phyloP scores from a whole-genome alignment of 35 echinoderm and acorn worm species.

The Heliocidaris tuberculata region DNA sequence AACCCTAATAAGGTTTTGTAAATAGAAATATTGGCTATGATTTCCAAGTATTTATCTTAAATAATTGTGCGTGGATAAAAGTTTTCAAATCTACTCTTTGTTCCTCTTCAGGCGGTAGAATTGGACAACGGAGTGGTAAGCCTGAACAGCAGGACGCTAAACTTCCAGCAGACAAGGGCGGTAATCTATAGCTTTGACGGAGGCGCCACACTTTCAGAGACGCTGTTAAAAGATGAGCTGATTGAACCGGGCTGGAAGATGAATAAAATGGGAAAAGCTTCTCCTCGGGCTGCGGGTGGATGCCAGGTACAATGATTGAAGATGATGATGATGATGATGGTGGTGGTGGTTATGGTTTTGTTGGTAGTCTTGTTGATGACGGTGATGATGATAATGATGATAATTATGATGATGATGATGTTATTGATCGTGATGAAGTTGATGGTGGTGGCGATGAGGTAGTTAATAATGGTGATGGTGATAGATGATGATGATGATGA shows the following conservation, averaged over 20 bases:
- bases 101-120: slow-evolving; percentile 70
- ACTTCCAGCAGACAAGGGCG: slow-evolving; percentile 66
- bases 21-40: too few relatives aligned
- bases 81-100: not conserved
- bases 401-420: too few relatives aligned
- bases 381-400: not conserved
- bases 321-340: not conserved
- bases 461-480: not conserved
- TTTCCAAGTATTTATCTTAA: too few relatives aligned
- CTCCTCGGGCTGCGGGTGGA: slow-evolving; percentile 62
- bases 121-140: slow-evolving; percentile 69
- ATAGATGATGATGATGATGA: too few relatives aligned
- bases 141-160: slow-evolving; percentile 72
- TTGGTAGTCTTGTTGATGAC: not conserved
- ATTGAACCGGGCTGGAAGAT: slow-evolving; percentile 85
- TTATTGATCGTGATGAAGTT: too few relatives aligned
- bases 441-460: too few relatives aligned
- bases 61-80: too few relatives aligned
- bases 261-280: slow-evolving; percentile 27
- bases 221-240: slow-evolving; percentile 48
- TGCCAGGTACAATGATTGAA: slow-evolving; percentile 59
- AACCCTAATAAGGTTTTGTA: too few relatives aligned
- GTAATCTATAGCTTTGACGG: slow-evolving; percentile 70
- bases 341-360: not conserved
- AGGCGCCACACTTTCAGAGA: slow-evolving; percentile 55